Base-by-base conservation (phyloP, 2,113 vertebrate genomes). In the Baryphthengus martii region DNA sequence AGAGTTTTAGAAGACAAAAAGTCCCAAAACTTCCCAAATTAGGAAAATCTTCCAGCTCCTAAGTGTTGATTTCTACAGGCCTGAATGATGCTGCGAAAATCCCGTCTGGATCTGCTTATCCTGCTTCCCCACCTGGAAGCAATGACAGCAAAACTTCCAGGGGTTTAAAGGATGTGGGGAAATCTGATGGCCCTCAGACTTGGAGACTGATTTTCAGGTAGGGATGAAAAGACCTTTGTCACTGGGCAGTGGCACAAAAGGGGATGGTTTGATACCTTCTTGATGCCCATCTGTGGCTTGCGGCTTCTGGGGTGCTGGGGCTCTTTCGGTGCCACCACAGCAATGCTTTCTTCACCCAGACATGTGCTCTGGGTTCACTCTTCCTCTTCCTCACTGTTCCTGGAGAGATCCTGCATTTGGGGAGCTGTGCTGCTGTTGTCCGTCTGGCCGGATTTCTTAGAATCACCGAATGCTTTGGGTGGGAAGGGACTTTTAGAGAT, bases 21-120 rank as follows among this genome's bases (percentile, higher is more conserved):
- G 29, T 7, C 28, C 25, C 17, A 15, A 39, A 75, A 33, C 5
- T 65, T 75, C 17, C 67, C 23, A 3, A 63, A 52, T 24, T 2
- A 63, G 12, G 33, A 52, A 75, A 25, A 59, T 24, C 1, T 0
- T 40, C 49, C 33, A 24, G 11, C 23, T 70, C 37, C 37, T 56
- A 20, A 0, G 0, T 40, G 35, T 12, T 39, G 24, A 31, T 76
- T 67, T 29, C 37, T 42, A 31, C 7, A 1, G 4, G 13, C 37
- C 33, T 53, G 10, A 42, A 42, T 78, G 37, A 11, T 5, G 5
- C 28, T 16, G 26, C 8, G 65, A 50, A 82, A 80, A 2, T 4
- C 28, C 13, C 6, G 49, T 85, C 55, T 88, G 65, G 65, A 74
- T 61, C 3, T 35, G 15, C 8, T 90, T 24, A 19, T 74, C 23